phyloP scores from a whole-genome alignment of 2,797 vertebrate species.

The Salmo trutta region DNA sequence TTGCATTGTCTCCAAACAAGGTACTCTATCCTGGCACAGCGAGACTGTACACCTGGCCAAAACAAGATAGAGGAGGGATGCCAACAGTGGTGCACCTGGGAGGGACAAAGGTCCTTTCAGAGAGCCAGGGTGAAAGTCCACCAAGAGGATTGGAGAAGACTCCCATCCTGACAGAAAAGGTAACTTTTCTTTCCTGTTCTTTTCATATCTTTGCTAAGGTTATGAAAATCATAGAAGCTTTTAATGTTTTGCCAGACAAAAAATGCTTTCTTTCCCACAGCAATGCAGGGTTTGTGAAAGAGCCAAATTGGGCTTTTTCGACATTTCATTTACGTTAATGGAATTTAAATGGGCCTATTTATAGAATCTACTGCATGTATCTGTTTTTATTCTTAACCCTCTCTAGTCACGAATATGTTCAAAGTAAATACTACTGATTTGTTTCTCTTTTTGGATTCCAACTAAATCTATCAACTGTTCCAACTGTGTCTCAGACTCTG shows the following conservation, averaged over 20 bases:
- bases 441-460: background rate
- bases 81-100: conserved; percentile 44
- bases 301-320: background rate
- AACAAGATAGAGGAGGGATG: conserved; percentile 48
- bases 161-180: conserved; percentile 29
- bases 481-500: background rate
- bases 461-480: background rate
- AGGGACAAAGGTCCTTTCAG: conserved; percentile 23
- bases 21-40: conserved; percentile 43
- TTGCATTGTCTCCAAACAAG: conserved; percentile 59
- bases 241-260: background rate
- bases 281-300: background rate
- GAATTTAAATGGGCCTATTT: conserved; percentile 7
- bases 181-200: conserved; percentile 3
- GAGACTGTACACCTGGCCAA: conserved; percentile 47
- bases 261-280: conserved; percentile 12
- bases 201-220: conserved; percentile 22
- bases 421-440: background rate
- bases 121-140: conserved; percentile 1
- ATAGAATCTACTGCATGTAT: background rate
- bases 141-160: conserved; percentile 16
- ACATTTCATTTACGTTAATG: background rate
- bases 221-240: conserved; percentile 30
- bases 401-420: background rate
- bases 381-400: conserved; percentile 2